phyloP scores from a whole-genome alignment of 2,113 vertebrate genomes.

The Bungarus multicinctus region DNA sequence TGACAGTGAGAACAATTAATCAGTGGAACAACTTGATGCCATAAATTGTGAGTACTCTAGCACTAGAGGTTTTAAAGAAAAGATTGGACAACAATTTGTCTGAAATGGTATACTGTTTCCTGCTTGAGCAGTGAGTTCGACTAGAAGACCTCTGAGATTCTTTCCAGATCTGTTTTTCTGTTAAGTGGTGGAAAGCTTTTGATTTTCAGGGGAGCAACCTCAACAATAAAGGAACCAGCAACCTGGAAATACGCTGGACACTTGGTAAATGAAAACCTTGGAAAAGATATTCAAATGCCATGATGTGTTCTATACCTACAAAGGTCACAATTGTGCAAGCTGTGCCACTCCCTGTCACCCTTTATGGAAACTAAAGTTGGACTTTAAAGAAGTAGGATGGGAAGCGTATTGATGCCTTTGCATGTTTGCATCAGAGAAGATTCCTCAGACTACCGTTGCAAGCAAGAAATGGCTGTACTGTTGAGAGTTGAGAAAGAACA shows the following conservation, averaged over 20 bases:
- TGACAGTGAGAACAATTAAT: too few relatives aligned
- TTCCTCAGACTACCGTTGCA: neutral
- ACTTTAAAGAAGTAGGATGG: neutral
- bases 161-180: too few relatives aligned
- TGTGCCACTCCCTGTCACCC: neutral
- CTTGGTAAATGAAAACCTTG: neutral
- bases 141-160: too few relatives aligned
- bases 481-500: neutral
- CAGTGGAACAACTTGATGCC: too few relatives aligned
- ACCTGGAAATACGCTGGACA: neutral
- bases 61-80: too few relatives aligned
- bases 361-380: neutral
- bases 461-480: neutral
- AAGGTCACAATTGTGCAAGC: neutral
- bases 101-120: too few relatives aligned
- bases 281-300: neutral
- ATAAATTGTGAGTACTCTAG: too few relatives aligned
- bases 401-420: neutral
- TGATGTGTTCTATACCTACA: neutral
- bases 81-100: too few relatives aligned
- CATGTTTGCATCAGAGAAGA: neutral
- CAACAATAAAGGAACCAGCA: neutral
- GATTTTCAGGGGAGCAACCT: too few relatives aligned
- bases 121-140: too few relatives aligned
- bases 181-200: too few relatives aligned